Base-by-base conservation (phyloP, 2,888 invertebrate species). In the Monochamus alternatus region DNA sequence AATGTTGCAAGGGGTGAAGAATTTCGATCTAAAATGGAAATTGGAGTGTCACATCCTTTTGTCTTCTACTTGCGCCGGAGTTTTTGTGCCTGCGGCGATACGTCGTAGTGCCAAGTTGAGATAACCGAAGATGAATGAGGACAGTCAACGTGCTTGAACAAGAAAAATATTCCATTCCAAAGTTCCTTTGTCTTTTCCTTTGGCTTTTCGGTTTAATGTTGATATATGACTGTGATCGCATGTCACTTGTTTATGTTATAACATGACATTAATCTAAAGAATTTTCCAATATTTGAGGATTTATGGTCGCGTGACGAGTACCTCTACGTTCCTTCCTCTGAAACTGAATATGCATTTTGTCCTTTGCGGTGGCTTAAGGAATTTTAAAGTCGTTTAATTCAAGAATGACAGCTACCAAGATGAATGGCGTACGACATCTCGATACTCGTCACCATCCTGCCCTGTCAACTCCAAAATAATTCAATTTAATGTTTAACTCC, bases 41-140 rank as follows among this genome's bases (percentile, higher is more conserved):
- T 88, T 88, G 88, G 87, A 86, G 87, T 88, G 88, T 89, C 88
- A 87, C 88, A 86, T 88, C 87, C 87, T 88, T 88, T 88, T 88
- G 87, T 88, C 87, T 88, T 87, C 87, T 86, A 82, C 81, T 79
- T 81, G 82, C 80, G 79, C 76, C 75, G 77, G 80, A 81, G 84
- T 87, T 87, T 87, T 86, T 87, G 85, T 85, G 84, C 86, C 82
- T 82, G 85, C 83, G 85, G 87, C 86, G 82, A 83, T 84, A 82
- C 85, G 85, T 85, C 85, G 84, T 84, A 85, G 84, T 86, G 86
- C 85, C 86, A 85, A 84, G 81, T 79, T 83, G 86, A 88, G 88
- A 88, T 88, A 88, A 88, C 86, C 83, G 83, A 86, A 87, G 88
- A 88, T 86, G 84, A 84, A 88, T 87, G 87, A 80, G 84, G 86